Evolutionary conservation across 1,140 invertebrate genomes (phyloP).

Genomic region (Druon quercuslanigerum): DNA sequence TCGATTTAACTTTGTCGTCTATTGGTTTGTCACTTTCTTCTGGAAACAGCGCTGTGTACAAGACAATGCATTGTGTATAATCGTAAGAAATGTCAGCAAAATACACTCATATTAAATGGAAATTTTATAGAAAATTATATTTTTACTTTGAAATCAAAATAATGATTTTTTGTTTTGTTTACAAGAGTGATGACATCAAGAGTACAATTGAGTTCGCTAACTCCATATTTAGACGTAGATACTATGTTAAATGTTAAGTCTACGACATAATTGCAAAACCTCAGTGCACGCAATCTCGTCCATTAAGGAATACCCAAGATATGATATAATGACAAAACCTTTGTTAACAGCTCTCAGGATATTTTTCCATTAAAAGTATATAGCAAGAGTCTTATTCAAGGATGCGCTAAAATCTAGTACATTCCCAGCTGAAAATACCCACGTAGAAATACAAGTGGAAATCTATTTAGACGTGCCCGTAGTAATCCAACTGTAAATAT

Average conservation of each 20-base stretch:
- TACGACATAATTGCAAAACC: slow-evolving; percentile 6
- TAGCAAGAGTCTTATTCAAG: neutral
- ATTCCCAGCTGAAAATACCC: too few relatives aligned
- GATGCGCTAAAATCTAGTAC: neutral
- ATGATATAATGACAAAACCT: neutral
- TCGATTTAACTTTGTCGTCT: too few relatives aligned
- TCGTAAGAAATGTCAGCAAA: too few relatives aligned
- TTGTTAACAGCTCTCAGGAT: neutral
- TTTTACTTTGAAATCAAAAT: neutral
- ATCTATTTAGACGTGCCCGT: too few relatives aligned
- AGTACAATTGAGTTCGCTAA: neutral
- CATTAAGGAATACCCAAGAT: neutral
- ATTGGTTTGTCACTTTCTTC: too few relatives aligned
- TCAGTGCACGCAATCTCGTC: slow-evolving; percentile 13
- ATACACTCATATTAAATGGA: too few relatives aligned
- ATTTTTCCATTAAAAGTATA: neutral
- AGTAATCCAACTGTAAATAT: too few relatives aligned
- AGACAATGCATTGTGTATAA: too few relatives aligned
- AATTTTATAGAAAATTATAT: too few relatives aligned
- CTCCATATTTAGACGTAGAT: neutral
- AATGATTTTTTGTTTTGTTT: neutral
- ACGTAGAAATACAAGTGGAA: too few relatives aligned
- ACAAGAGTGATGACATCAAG: neutral
- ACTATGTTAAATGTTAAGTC: neutral
- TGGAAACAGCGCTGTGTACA: too few relatives aligned